These are phyloP conservation scores for Agonopterix arenella DNA, from an alignment of 2,888 invertebrate genomes.

Conservation along the genomic window DNA sequence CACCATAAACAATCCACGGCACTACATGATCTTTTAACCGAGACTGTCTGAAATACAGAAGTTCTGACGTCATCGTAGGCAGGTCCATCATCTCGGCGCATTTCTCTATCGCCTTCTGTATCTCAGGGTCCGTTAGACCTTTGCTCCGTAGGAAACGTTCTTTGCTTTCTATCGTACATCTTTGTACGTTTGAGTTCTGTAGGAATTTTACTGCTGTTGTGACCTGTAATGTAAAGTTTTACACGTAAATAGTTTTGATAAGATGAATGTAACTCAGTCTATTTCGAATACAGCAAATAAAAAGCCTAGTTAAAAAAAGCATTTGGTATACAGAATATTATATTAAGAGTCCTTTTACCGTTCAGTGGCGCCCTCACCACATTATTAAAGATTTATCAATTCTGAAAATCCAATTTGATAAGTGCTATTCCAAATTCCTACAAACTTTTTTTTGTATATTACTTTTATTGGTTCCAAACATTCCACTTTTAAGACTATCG, in stretches of 20 bases:
- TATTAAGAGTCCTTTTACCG: too few relatives aligned
- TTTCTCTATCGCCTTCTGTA: conserved; percentile 83
- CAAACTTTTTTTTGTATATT: too few relatives aligned
- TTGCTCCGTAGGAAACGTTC: conserved; percentile 87
- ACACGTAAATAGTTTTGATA: background rate
- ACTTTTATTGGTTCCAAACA: too few relatives aligned
- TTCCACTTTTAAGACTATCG: too few relatives aligned
- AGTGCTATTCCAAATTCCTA: too few relatives aligned
- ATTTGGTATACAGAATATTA: too few relatives aligned
- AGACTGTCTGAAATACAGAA: conserved; percentile 53
- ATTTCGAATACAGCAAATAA: too few relatives aligned
- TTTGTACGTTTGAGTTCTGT: conserved; percentile 88
- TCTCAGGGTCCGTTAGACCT: conserved; percentile 85
- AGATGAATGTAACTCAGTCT: too few relatives aligned
- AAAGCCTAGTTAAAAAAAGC: too few relatives aligned
- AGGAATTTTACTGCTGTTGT: conserved; percentile 91
- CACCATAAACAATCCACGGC: conserved; percentile 84
- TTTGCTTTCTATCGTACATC: conserved; percentile 86
- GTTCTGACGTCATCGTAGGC: conserved; percentile 55
- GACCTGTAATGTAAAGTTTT: conserved; percentile 75
- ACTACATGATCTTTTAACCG: conserved; percentile 83
- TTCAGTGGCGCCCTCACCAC: too few relatives aligned
- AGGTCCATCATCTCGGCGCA: conserved; percentile 67
- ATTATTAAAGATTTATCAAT: too few relatives aligned
- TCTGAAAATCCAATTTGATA: too few relatives aligned